Base-by-base conservation (phyloP, 2,797 vertebrate species). In the Falco novaeseelandiae region DNA sequence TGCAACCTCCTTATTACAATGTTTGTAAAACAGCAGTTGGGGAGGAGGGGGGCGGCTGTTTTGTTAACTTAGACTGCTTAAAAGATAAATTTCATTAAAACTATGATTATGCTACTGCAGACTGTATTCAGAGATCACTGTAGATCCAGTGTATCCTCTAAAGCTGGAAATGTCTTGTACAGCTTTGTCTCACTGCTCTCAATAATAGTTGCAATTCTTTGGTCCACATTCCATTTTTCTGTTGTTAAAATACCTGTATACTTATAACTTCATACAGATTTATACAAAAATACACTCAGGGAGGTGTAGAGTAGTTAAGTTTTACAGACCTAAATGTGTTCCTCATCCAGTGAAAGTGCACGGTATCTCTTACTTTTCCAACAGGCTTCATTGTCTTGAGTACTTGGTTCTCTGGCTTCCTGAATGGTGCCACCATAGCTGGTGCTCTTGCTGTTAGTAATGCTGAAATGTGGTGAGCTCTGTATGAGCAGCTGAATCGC, bases 1-100 rank as follows among this genome's bases (percentile, higher is more conserved):
- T 83, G 80, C 91, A 79, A 36, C 78, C 88, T 95, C 57, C 89
- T 90, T 83, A 73, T 82, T 96, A n/a, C 72, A 79, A 70, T 29
- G 59, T 91, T 81, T 52, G 10, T 76, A 25, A 93, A 95, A 62
- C 84, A 72, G 83, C 81, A 59, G 42, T 81, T 93, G n/a, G 6
- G 6, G 19, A 38, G 63, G 30, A 27, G 3, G 8, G 12, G 11
- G 40, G 48, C 32, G 40, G 51, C 5, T 54, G 30, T 55, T 93
- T 49, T 80, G 44, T 92, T 91, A 85, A 42, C 63, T 85, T 78
- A 54, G 63, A 12, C 40, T 74, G 57, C 87, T 85, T 67, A 87
- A 90, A 87, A 0, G 27, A 57, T 67, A 48, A 55, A 42, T 89
- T 92, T 93, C 78, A 77, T 77, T 93, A 89, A 57, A 82, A 46